Evolutionary conservation across 2,113 vertebrate species (phyloP).

Genomic region (Chelonoidis abingdonii): DNA sequence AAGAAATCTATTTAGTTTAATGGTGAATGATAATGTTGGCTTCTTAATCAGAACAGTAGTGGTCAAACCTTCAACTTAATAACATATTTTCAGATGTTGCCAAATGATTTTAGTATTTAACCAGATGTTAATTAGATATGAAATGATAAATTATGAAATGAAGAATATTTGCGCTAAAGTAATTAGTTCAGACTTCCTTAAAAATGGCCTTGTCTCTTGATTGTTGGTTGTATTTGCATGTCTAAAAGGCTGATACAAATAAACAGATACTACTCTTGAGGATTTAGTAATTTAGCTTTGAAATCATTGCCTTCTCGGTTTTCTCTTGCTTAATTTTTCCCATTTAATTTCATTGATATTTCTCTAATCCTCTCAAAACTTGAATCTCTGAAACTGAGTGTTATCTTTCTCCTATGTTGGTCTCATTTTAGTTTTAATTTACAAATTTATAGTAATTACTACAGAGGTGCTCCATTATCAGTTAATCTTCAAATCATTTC

Average conservation of each 20-base stretch:
- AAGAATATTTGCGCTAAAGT: neutral
- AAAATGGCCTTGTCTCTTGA: neutral
- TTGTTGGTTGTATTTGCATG: neutral
- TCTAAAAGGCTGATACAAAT: neutral
- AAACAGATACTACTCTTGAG: neutral
- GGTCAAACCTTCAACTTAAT: neutral
- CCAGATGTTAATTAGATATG: neutral
- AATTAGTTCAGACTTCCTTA: neutral
- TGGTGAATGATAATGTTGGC: neutral
- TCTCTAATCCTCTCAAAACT: neutral
- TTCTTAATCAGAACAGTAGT: neutral
- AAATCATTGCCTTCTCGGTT: neutral
- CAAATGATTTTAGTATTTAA: neutral
- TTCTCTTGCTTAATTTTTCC: neutral
- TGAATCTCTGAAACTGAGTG: neutral
- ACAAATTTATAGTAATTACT: neutral
- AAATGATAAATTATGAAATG: neutral
- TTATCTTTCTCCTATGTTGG: neutral
- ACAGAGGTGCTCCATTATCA: neutral
- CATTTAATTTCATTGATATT: neutral
- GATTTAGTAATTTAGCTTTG: neutral
- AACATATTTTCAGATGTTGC: neutral
- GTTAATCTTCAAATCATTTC: neutral
- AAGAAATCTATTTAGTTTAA: neutral
- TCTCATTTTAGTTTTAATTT: neutral